Conservation (phyloP, 2,797 vertebrate genomes). For the Pempheris klunzingeri region DNA sequence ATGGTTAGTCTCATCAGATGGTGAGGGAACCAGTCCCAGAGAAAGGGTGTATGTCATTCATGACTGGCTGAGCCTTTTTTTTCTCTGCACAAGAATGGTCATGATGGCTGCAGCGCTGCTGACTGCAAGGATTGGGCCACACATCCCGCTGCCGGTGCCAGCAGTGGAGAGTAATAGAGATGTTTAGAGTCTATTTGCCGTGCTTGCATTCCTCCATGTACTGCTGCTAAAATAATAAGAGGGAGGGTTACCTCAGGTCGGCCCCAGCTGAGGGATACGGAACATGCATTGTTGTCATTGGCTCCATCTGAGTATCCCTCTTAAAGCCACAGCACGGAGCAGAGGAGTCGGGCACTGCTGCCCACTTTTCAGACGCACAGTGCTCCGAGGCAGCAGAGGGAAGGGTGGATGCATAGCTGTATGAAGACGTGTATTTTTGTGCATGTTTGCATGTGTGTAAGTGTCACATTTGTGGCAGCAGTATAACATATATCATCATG, state of each 20-base stretch:
- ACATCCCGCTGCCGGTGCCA: slow-evolving; percentile 68
- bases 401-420: slow-evolving; percentile 11
- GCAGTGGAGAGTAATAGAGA: slow-evolving; percentile 77
- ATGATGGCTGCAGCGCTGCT: slow-evolving; percentile 39
- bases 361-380: slow-evolving; percentile 32
- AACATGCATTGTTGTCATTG: slow-evolving; percentile 83
- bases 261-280: slow-evolving; percentile 74
- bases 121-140: slow-evolving; percentile 58
- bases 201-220: slow-evolving; percentile 82
- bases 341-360: slow-evolving; percentile 49
- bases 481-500: background rate
- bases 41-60: slow-evolving; percentile 18
- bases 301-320: slow-evolving; percentile 73
- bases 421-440: slow-evolving; percentile 28
- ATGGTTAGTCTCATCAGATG: slow-evolving; percentile 4
- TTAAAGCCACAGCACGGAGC: slow-evolving; percentile 76
- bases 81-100: slow-evolving; percentile 27
- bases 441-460: slow-evolving; percentile 10
- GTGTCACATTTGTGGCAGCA: background rate
- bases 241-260: slow-evolving; percentile 84
- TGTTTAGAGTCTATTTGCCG: slow-evolving; percentile 81
- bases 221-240: slow-evolving; percentile 86
- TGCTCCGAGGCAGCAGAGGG: slow-evolving; percentile 16
- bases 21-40: background rate
- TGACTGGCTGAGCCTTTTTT: slow-evolving; percentile 29